Evolutionary conservation across 2,888 invertebrate species (phyloP).

Genomic region (Melinaea menophilus): DNA sequence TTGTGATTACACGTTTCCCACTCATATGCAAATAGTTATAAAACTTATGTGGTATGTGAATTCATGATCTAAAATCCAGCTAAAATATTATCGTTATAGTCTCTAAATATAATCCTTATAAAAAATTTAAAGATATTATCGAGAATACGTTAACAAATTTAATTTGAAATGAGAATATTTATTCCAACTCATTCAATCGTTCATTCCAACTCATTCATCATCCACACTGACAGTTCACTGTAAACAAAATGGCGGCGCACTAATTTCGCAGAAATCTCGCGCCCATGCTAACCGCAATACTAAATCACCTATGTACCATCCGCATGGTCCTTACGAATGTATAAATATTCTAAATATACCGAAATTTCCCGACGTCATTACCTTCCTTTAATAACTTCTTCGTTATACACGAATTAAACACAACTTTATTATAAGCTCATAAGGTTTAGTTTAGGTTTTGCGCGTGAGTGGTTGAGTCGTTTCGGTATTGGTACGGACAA

Average conservation of each 20-base stretch:
- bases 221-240: slow-evolving; percentile 39
- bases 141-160: background rate
- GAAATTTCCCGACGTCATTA: slow-evolving; percentile 49
- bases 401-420: slow-evolving; percentile 25
- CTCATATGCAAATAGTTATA: slow-evolving; percentile 5
- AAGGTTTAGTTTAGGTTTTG: slow-evolving; percentile 33
- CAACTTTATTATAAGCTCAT: slow-evolving; percentile 13
- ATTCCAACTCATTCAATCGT: slow-evolving; percentile 5
- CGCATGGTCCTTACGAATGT: slow-evolving; percentile 72
- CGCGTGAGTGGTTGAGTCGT: slow-evolving; percentile 25
- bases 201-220: slow-evolving; percentile 31
- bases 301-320: slow-evolving; percentile 73
- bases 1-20: slow-evolving; percentile 33
- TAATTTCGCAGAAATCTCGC: slow-evolving; percentile 71
- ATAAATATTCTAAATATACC: slow-evolving; percentile 75
- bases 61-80: background rate
- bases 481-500: slow-evolving; percentile 36
- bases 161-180: slow-evolving; percentile 11
- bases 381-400: slow-evolving; percentile 21
- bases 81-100: background rate
- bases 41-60: slow-evolving; percentile 4
- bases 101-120: too few species aligned
- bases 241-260: slow-evolving; percentile 59
- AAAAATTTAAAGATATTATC: too few species aligned
- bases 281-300: slow-evolving; percentile 50